Conservation (phyloP, 1,140 invertebrate genomes). For the Lepidurus arcticus region DNA sequence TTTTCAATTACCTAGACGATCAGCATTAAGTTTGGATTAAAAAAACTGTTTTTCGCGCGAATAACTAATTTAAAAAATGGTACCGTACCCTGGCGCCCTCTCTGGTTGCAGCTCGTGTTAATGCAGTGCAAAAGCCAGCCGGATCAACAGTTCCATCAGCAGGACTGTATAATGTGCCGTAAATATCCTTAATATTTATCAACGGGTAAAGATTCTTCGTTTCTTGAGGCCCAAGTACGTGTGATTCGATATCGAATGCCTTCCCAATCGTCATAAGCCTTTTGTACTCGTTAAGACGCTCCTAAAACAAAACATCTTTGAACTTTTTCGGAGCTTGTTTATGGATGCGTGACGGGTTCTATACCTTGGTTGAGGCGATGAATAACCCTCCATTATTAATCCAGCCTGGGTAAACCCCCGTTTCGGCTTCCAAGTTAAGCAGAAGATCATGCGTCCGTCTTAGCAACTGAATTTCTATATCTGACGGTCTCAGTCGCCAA, state of each 20-base stretch:
- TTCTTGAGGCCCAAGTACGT: constrained; percentile 62
- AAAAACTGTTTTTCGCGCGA: background rate
- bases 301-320: constrained; percentile 46
- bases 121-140: constrained; percentile 65
- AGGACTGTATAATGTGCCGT: constrained; percentile 68
- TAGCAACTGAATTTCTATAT: constrained; percentile 72
- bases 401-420: constrained; percentile 73
- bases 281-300: constrained; percentile 73
- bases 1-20: constrained; percentile 63
- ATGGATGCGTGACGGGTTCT: constrained; percentile 30
- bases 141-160: constrained; percentile 77
- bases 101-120: constrained; percentile 61
- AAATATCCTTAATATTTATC: constrained; percentile 63
- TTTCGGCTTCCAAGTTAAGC: constrained; percentile 64
- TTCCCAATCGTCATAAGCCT: constrained; percentile 68
- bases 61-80: constrained; percentile 4
- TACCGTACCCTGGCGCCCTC: constrained; percentile 61
- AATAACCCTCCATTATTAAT: constrained; percentile 82
- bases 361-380: constrained; percentile 67
- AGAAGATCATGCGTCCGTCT: constrained; percentile 61
- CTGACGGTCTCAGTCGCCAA: constrained; percentile 73
- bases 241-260: constrained; percentile 66
- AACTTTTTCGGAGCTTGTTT: background rate
- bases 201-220: constrained; percentile 72
- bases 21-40: background rate